phyloP scores from a whole-genome alignment of 2,797 vertebrate species.

The Gobio occitaniae region DNA sequence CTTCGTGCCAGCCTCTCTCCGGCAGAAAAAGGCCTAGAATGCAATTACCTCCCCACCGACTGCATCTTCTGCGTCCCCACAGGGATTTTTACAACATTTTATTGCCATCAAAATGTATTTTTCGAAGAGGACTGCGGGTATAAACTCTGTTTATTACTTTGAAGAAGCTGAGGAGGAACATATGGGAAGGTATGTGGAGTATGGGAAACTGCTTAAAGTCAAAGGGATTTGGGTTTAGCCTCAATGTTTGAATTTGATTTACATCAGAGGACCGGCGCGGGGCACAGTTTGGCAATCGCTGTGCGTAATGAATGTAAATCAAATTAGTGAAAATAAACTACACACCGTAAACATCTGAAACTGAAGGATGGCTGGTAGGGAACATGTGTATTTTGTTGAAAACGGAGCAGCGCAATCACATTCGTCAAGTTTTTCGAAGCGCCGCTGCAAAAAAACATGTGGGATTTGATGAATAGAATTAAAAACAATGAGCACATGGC shows the following conservation, averaged over 20 bases:
- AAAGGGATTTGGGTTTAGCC: slow-evolving; percentile 17
- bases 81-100: slow-evolving; percentile 87
- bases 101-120: slow-evolving; percentile 86
- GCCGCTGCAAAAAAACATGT: background rate
- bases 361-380: slow-evolving; percentile 16
- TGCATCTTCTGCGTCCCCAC: slow-evolving; percentile 85
- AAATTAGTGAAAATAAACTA: slow-evolving; percentile 44
- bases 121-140: slow-evolving; percentile 70
- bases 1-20: slow-evolving; percentile 70
- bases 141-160: slow-evolving; percentile 47
- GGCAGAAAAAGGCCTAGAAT: slow-evolving; percentile 83
- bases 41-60: slow-evolving; percentile 90
- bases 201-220: slow-evolving; percentile 7
- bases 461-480: slow-evolving; percentile 30
- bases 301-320: slow-evolving; percentile 29
- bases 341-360: slow-evolving; percentile 42
- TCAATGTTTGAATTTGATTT: slow-evolving; percentile 34
- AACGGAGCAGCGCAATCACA: slow-evolving; percentile 14
- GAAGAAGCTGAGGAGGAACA: slow-evolving; percentile 15
- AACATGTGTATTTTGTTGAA: slow-evolving; percentile 39
- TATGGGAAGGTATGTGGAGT: slow-evolving; percentile 23
- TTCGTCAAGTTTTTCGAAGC: slow-evolving; percentile 18
- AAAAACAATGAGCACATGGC: slow-evolving; percentile 31
- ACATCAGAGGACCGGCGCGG: slow-evolving; percentile 5
- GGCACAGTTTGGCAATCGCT: slow-evolving; percentile 24